Percentiles rank a stretch among this genome's conserved stretches.
phyloP scores from a whole-genome alignment of 2,113 vertebrate genomes.

The Mixornis gularis region DNA sequence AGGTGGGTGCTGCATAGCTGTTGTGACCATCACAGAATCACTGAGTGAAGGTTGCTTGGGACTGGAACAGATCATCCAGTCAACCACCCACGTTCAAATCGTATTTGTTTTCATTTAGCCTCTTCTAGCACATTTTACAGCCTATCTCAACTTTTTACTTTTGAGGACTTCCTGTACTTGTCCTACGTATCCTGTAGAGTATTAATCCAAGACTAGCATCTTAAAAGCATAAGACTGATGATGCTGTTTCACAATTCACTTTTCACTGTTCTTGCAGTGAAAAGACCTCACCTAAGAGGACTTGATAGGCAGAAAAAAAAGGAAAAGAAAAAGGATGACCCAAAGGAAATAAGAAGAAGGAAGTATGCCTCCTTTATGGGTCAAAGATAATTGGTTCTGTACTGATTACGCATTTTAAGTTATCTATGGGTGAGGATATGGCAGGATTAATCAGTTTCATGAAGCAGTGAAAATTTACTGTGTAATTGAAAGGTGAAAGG shows the following conservation, averaged over 20 bases:
- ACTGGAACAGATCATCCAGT: rapidly evolving
- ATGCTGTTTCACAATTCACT: background rate
- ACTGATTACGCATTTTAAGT: rapidly evolving
- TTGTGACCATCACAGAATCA: background rate
- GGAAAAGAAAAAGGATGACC: background rate
- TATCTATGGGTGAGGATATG: background rate
- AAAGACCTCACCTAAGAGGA: background rate
- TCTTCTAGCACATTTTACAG: background rate
- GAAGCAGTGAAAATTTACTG: slow-evolving; percentile 11
- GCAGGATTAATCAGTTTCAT: slow-evolving; percentile 32
- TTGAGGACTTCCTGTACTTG: background rate
- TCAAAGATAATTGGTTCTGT: slow-evolving; percentile 24
- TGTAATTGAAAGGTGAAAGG: slow-evolving; percentile 19
- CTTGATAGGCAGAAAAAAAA: background rate
- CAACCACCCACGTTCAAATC: background rate
- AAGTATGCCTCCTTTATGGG: background rate
- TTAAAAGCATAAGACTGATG: background rate
- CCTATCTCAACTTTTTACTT: background rate
- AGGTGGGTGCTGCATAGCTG: background rate
- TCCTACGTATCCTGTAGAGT: background rate
- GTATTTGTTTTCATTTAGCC: background rate
- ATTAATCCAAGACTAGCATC: background rate
- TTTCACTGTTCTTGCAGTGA: background rate
- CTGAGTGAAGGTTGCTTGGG: background rate
- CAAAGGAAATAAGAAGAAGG: background rate